Conservation (phyloP, 2,113 vertebrate genomes). For the Bucco capensis region DNA sequence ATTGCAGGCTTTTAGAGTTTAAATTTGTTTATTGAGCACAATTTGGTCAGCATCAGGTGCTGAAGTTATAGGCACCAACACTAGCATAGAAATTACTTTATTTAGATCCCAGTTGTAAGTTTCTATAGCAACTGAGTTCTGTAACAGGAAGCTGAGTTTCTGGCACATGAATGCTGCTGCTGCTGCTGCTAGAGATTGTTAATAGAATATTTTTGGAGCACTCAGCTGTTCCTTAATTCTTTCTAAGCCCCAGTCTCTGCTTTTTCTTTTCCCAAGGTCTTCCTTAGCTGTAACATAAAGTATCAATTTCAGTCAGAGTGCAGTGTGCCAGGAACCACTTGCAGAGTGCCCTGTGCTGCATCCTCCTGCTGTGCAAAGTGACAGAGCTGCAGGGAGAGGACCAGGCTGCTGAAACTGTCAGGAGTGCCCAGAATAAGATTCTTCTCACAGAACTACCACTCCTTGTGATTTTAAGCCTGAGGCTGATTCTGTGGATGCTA, state of each 20-base stretch:
- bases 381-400: neutral
- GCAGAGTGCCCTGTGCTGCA: neutral
- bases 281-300: neutral
- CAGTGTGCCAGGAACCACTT: neutral
- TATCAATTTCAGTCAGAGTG: slow-evolving; percentile 8
- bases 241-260: neutral
- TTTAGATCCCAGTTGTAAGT: slow-evolving; percentile 81
- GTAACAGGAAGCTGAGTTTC: slow-evolving; percentile 68
- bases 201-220: slow-evolving; percentile 45
- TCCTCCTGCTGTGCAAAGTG: neutral
- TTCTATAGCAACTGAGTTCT: slow-evolving; percentile 80
- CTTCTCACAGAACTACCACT: neutral
- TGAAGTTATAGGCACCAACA: slow-evolving; percentile 75
- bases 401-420: neutral
- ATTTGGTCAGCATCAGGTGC: slow-evolving; percentile 78
- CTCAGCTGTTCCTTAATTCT: slow-evolving; percentile 30
- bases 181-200: slow-evolving; percentile 38
- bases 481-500: neutral
- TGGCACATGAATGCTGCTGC: slow-evolving; percentile 36
- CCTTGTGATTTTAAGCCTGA: neutral
- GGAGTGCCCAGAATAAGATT: neutral
- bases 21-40: slow-evolving; percentile 80
- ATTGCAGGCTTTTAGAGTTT: slow-evolving; percentile 73
- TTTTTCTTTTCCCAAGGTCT: neutral
- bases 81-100: slow-evolving; percentile 82